phyloP scores from a whole-genome alignment of 2,113 vertebrate genomes.

The Mormyrus iriodes region DNA sequence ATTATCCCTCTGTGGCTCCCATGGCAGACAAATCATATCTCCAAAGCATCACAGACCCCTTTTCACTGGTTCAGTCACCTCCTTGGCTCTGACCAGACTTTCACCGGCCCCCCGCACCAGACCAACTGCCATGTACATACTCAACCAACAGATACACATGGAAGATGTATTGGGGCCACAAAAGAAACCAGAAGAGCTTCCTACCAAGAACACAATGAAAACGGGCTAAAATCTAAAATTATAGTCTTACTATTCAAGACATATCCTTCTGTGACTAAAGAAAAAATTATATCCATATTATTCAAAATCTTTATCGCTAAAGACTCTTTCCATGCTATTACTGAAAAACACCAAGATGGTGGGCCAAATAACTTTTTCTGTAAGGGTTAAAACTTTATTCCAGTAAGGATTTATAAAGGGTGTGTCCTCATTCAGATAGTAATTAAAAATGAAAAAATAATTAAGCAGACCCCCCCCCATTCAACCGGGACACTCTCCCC shows the following conservation, averaged over 20 bases:
- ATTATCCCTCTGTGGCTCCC: not conserved
- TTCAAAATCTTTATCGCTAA: not conserved
- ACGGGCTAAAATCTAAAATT: not conserved
- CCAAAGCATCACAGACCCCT: not conserved
- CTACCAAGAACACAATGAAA: not conserved
- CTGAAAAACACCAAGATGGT: not conserved
- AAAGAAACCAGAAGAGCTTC: not conserved
- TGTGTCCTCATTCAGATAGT: not conserved
- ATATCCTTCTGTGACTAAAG: not conserved
- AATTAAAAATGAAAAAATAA: constrained; percentile 14
- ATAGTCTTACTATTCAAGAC: not conserved
- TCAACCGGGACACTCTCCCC: not conserved
- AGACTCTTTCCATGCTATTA: not conserved
- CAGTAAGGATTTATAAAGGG: not conserved
- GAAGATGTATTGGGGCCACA: not conserved
- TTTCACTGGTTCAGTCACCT: not conserved
- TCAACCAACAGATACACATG: not conserved
- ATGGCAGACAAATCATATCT: not conserved
- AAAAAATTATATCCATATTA: not conserved
- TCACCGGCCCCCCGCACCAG: not conserved
- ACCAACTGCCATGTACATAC: not conserved
- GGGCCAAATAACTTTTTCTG: not conserved
- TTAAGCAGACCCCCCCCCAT: not conserved
- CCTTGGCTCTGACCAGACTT: not conserved
- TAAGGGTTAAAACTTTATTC: constrained; percentile 3